Evolutionary conservation across 2,888 invertebrate genomes (phyloP).

Genomic region (Mimumesa dahlbomi): DNA sequence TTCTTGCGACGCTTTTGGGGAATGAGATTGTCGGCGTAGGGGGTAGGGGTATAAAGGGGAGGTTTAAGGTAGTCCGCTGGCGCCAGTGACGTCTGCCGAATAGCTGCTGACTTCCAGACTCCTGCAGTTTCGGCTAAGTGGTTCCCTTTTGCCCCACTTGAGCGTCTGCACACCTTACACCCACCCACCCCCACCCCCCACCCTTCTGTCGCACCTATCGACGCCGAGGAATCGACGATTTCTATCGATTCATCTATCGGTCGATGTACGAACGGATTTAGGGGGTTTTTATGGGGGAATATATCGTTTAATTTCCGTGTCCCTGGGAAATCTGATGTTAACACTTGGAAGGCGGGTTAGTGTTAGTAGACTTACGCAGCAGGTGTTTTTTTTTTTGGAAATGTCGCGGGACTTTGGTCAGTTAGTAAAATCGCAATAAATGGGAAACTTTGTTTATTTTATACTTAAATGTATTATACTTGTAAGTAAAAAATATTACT

Average conservation of each 20-base stretch:
- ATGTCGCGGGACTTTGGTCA: too few species aligned
- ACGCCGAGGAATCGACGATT: constrained; percentile 39
- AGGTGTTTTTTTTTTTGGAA: too few species aligned
- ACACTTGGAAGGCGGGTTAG: too few species aligned
- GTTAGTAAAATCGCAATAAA: too few species aligned
- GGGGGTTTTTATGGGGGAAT: too few species aligned
- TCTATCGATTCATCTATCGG: constrained; percentile 36
- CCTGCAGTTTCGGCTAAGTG: constrained; percentile 76
- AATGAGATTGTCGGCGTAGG: constrained; percentile 73
- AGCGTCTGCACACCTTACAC: constrained; percentile 61
- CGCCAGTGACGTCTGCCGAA: constrained; percentile 79
- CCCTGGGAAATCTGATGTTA: too few species aligned
- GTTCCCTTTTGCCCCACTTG: constrained; percentile 71
- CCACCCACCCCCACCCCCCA: constrained; percentile 55
- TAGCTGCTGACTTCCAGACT: constrained; percentile 77
- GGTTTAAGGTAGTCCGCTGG: constrained; percentile 78
- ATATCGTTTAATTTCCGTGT: too few species aligned
- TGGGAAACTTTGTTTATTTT: too few species aligned
- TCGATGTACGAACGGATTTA: not conserved
- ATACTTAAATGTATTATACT: too few species aligned
- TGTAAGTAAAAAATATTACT: too few species aligned
- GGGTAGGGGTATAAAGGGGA: constrained; percentile 50
- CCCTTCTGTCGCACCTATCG: constrained; percentile 28
- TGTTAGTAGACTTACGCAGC: too few species aligned
- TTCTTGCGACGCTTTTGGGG: constrained; percentile 79